These are phyloP conservation scores for Cydia amplana DNA, from an alignment of 1,140 invertebrate genomes.

Conservation along the genomic window DNA sequence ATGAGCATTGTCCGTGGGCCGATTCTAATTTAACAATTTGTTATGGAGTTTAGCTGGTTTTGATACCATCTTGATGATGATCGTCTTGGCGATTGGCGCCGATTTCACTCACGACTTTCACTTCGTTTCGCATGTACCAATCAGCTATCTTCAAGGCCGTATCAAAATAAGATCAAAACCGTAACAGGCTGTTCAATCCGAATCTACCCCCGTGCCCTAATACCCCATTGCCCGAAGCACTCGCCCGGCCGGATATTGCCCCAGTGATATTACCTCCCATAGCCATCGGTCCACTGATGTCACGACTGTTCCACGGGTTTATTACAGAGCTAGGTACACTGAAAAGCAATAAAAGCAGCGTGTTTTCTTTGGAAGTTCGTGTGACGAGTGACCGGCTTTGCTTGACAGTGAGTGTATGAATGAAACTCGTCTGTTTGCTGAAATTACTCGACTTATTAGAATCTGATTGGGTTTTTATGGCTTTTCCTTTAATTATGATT, in stretches of 20 bases:
- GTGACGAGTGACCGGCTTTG: too few relatives aligned
- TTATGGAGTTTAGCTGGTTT: too few relatives aligned
- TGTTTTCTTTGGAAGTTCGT: neutral
- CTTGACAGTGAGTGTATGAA: too few relatives aligned
- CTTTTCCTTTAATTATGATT: too few relatives aligned
- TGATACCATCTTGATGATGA: too few relatives aligned
- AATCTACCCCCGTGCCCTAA: neutral
- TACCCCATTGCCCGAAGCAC: slow-evolving; percentile 5
- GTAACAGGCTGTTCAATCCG: neutral
- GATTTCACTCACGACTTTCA: too few relatives aligned
- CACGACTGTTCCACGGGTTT: neutral
- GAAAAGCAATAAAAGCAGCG: neutral
- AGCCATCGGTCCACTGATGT: neutral
- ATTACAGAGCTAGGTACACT: too few relatives aligned
- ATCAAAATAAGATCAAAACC: neutral
- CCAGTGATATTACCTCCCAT: slow-evolving; percentile 12
- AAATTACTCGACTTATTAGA: neutral
- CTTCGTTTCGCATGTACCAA: neutral
- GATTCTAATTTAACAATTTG: too few relatives aligned
- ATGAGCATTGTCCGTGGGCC: too few relatives aligned
- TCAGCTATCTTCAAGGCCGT: neutral
- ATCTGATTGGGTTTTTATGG: slow-evolving; percentile 4
- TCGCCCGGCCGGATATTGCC: slow-evolving; percentile 19
- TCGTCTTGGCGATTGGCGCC: too few relatives aligned
- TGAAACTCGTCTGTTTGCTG: slow-evolving; percentile 8